Percentiles rank a stretch among this genome's conserved stretches.
These are phyloP conservation scores for Emydura subglobosa DNA, from an alignment of 2,113 vertebrate species.

Conservation along the genomic window DNA sequence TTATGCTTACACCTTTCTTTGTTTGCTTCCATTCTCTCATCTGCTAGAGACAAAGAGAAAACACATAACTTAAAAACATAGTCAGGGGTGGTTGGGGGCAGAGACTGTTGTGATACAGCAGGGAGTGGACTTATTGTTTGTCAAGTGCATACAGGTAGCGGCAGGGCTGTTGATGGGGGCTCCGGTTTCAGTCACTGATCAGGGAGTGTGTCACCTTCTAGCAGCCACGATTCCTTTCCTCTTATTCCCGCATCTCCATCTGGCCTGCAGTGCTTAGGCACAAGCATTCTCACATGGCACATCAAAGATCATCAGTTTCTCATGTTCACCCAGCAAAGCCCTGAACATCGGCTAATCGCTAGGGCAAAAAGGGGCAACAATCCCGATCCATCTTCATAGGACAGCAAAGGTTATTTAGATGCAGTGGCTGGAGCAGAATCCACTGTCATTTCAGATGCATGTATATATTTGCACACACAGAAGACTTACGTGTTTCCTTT, in stretches of 20 bases:
- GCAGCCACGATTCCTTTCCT: background rate
- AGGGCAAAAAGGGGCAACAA: background rate
- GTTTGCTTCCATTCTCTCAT: conserved; percentile 33
- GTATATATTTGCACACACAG: background rate
- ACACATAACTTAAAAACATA: conserved; percentile 4
- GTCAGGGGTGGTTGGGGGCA: background rate
- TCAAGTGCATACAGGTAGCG: background rate
- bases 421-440: background rate
- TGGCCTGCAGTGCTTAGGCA: background rate
- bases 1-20: conserved; percentile 21
- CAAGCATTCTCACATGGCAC: background rate
- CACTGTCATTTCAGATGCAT: background rate
- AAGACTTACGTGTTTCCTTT: conserved; percentile 39
- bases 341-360: no score
- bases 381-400: background rate
- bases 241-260: background rate
- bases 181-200: background rate
- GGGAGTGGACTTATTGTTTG: background rate
- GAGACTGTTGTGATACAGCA: background rate
- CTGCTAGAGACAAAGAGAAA: conserved; percentile 49
- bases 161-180: background rate
- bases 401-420: background rate
- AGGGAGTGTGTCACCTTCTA: background rate
- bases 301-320: background rate
- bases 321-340: background rate